Conservation (phyloP, 2,797 vertebrate genomes). For the Morelia viridis region DNA sequence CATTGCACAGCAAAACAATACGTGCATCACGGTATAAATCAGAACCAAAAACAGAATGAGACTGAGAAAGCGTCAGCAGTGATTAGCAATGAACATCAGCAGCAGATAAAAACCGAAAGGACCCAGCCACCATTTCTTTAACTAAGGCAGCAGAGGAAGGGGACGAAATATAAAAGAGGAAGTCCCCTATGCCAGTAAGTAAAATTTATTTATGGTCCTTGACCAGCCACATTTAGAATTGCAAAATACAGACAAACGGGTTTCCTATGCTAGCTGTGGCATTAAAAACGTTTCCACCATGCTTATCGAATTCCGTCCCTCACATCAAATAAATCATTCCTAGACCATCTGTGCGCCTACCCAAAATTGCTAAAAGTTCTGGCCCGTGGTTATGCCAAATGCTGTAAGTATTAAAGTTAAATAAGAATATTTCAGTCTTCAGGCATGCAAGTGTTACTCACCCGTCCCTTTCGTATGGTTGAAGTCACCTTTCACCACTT, state of each 20-base stretch:
- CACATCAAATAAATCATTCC: neutral
- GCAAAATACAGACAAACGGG: neutral
- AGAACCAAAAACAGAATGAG: neutral
- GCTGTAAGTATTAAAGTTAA: neutral
- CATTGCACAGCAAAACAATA: neutral
- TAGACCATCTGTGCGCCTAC: neutral
- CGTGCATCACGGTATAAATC: neutral
- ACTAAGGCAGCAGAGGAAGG: neutral
- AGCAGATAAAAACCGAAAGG: neutral
- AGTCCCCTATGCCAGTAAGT: too few species aligned
- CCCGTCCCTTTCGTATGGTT: conserved; percentile 93
- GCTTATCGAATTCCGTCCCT: neutral
- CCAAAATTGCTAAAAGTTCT: neutral
- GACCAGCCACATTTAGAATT: too few species aligned
- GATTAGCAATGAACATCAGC: neutral
- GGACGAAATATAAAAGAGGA: neutral
- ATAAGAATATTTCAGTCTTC: neutral
- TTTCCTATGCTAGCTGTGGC: neutral
- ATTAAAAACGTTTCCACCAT: neutral
- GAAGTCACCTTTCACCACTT: conserved; percentile 93
- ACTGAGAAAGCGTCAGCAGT: neutral
- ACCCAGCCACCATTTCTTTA: neutral
- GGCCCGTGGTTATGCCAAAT: neutral
- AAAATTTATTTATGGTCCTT: too few species aligned
- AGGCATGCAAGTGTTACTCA: conserved; percentile 70